Evolutionary conservation across 2,888 invertebrate species (phyloP).

Genomic region (Melolontha melolontha): DNA sequence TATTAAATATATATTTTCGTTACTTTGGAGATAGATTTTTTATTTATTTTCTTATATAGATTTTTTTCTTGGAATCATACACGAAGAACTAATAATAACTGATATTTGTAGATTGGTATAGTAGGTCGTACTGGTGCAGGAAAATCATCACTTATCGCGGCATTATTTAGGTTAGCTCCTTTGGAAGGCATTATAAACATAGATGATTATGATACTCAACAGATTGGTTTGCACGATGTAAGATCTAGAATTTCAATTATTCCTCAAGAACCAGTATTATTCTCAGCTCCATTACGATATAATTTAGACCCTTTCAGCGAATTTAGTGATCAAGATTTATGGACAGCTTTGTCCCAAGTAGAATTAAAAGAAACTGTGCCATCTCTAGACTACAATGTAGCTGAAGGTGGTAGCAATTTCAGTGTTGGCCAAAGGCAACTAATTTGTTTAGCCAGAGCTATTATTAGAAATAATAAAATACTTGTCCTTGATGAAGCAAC

Average conservation of each 20-base stretch:
- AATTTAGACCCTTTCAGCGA: conserved; percentile 87
- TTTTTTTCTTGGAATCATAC: no score
- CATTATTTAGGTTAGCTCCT: conserved; percentile 84
- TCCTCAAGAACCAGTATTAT: conserved; percentile 63
- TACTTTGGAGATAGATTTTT: no score
- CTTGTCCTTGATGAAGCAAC: conserved; percentile 92
- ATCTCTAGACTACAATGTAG: conserved; percentile 74
- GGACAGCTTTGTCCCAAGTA: conserved; percentile 80
- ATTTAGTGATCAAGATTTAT: conserved; percentile 77
- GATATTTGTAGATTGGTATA: conserved; percentile 75
- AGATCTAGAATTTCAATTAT: conserved; percentile 86
- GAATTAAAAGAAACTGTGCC: conserved; percentile 78
- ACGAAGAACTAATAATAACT: no score
- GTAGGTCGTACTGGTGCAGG: conserved; percentile 91
- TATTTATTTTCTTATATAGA: no score
- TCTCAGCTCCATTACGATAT: conserved; percentile 82
- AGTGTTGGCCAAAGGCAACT: conserved; percentile 91
- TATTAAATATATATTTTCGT: no score
- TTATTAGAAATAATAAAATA: conserved; percentile 82
- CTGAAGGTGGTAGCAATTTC: conserved; percentile 85
- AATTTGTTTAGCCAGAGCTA: conserved; percentile 86
- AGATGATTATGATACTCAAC: conserved; percentile 77
- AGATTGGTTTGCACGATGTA: conserved; percentile 81
- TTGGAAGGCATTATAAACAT: conserved; percentile 81
- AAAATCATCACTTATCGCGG: conserved; percentile 83